Evolutionary conservation across 2,797 vertebrate genomes (phyloP), one percentile per base, ranked within the genome.

Genomic region (Poecilia picta): DNA sequence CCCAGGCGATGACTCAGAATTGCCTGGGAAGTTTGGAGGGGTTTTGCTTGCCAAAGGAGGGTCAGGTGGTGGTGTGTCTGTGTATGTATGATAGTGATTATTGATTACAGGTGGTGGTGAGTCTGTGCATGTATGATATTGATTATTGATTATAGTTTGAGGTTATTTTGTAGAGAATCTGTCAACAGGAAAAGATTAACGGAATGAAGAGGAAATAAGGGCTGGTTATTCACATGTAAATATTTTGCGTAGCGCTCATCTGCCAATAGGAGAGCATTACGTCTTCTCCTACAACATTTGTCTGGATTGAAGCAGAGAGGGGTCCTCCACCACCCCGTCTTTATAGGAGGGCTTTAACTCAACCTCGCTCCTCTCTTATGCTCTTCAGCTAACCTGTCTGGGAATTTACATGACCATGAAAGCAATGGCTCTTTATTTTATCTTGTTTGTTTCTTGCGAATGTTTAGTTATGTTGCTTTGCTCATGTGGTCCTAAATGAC

Each of bases 1-100:
- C 84, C 92, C 90, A 49, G 82, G 82, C 84, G 68, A 74, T 94
- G 95, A 95, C 85, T 95, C 92, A 94, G 81, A 23, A 57, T 82
- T 77, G 88, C 86, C 51, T 53, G 51, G 76, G 75, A 47, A 53
- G 76, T 84, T 70, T 75, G 79, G 81, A 86, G 81, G 84, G 79
- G 81, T 85, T 73, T 73, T 83, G 89, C 83, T 89, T 90, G 64
- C 79, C 76, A 82, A 91, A 85, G 87, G 91, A 91, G 74, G 43
- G 59, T 71, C 85, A 76, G 79, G 8, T 53, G 46, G 51, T 46
- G 18, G 41, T 31, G 57, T 33, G 75, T 73, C 46, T n/a, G 74
- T 39, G 41, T 36, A 12, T 51, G 41, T 18, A 66, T 46, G 15
- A 49, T 51, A 36, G 23, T 12, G 36, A 51, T 20, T 49, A 36